Conservation (phyloP, 2,888 invertebrate species). For the Strigamia crassipes region DNA sequence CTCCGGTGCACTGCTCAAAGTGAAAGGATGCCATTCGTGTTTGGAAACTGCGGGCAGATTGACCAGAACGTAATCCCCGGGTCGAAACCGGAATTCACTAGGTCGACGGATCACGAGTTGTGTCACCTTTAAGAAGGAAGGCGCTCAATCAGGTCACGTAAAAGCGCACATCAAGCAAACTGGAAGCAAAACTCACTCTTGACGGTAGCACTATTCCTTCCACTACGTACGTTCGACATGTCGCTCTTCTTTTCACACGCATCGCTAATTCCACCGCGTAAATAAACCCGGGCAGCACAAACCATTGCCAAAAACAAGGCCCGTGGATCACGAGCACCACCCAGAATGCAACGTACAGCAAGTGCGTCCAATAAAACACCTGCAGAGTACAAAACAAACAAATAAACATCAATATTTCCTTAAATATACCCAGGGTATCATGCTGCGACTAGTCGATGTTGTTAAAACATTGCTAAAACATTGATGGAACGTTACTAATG, state of each 20-base stretch:
- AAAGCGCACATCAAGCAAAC: too few species aligned
- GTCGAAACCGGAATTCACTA: slow-evolving; percentile 81
- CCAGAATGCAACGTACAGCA: slow-evolving; percentile 85
- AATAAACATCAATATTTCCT: neutral
- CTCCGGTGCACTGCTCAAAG: slow-evolving; percentile 93
- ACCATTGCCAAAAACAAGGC: slow-evolving; percentile 96
- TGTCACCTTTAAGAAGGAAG: slow-evolving; percentile 64
- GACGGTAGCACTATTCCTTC: slow-evolving; percentile 86
- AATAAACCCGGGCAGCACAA: slow-evolving; percentile 77
- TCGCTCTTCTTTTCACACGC: slow-evolving; percentile 61
- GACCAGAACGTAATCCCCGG: slow-evolving; percentile 92
- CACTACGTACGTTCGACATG: slow-evolving; percentile 78
- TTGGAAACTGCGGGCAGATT: slow-evolving; percentile 89
- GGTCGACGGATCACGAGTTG: slow-evolving; percentile 89
- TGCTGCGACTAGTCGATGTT: too few species aligned
- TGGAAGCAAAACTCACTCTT: slow-evolving; percentile 67
- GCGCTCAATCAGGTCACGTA: too few species aligned
- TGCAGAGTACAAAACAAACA: too few species aligned
- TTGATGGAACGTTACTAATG: too few species aligned
- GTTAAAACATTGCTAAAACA: too few species aligned
- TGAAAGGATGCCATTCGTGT: slow-evolving; percentile 97
- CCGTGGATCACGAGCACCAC: slow-evolving; percentile 82
- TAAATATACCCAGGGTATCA: too few species aligned
- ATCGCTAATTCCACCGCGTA: slow-evolving; percentile 78
- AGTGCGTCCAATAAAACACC: slow-evolving; percentile 93